A percentile compares a stretch with the other conserved stretches of the same genome.
Conservation (phyloP, 2,888 invertebrate genomes). For the Timema cristinae region DNA sequence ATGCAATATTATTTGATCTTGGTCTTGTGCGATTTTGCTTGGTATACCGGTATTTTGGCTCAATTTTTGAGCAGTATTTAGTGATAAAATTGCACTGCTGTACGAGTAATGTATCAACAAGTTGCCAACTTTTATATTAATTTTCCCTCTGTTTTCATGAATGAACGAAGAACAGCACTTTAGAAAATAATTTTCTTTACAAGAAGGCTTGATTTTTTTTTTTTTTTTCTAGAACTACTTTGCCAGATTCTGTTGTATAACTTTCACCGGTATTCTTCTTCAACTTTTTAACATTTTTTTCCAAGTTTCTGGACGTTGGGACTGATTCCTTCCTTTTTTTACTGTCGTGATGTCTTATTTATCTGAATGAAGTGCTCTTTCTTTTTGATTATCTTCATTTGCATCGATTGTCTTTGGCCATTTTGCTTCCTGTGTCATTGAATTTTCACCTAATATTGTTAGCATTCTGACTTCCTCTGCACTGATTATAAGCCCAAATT, state of each 20-base stretch:
- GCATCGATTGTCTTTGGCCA: background rate
- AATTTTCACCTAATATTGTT: background rate
- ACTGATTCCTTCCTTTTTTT: background rate
- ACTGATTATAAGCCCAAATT: background rate
- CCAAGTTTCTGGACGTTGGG: constrained; percentile 2
- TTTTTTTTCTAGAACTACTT: constrained; percentile 9
- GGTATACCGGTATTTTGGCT: constrained; percentile 8
- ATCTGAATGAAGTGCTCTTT: background rate
- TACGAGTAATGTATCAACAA: constrained; percentile 1
- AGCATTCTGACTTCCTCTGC: background rate
- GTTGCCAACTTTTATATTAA: constrained; percentile 14
- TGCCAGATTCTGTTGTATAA: constrained; percentile 15
- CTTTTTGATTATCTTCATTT: background rate
- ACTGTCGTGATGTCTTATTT: background rate
- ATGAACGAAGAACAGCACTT: constrained; percentile 12
- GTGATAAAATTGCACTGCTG: constrained; percentile 8
- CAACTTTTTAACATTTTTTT: constrained; percentile 17
- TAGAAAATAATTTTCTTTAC: constrained; percentile 10
- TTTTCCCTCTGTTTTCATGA: background rate
- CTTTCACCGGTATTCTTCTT: constrained; percentile 14
- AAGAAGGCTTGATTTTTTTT: constrained; percentile 5
- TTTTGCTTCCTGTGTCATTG: background rate
- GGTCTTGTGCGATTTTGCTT: background rate
- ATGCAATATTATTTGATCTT: constrained; percentile 28
- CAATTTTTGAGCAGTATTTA: constrained; percentile 9